A percentile compares a stretch with the other conserved stretches of the same genome.
Conservation (phyloP, 2,888 invertebrate species). For the Acheta domesticus region DNA sequence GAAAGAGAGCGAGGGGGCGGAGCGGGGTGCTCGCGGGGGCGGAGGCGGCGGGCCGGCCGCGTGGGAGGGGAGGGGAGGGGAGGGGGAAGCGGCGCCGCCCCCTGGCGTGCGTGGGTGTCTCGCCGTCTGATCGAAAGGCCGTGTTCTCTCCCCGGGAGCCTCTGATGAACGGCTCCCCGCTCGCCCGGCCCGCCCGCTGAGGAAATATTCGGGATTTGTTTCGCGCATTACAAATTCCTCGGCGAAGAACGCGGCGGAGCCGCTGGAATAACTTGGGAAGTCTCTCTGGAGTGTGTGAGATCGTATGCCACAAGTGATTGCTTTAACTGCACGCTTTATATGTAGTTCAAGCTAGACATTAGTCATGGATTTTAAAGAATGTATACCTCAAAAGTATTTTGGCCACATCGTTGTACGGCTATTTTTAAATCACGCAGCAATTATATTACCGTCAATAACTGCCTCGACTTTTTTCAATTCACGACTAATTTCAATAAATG, state of each 20-base stretch:
- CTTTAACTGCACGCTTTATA: no score
- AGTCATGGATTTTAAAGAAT: no score
- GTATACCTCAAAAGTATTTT: no score
- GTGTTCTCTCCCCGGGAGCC: not conserved
- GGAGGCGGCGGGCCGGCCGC: not conserved
- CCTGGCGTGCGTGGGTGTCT: not conserved
- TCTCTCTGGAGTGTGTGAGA: no score
- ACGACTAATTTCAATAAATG: no score
- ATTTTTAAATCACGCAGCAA: no score
- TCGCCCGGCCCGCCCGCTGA: not conserved
- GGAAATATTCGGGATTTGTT: not conserved
- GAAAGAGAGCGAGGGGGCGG: not conserved
- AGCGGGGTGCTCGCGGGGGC: not conserved
- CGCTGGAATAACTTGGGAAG: not conserved
- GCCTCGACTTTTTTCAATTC: no score
- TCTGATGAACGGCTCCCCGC: not conserved
- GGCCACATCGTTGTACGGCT: no score
- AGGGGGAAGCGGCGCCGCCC: not conserved
- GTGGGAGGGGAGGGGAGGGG: not conserved
- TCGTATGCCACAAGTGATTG: no score
- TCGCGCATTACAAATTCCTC: constrained; percentile 8
- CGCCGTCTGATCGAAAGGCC: constrained; percentile 1
- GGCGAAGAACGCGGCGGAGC: not conserved
- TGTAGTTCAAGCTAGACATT: no score
- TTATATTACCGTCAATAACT: no score